phyloP scores from a whole-genome alignment of 2,797 vertebrate genomes.

The Myotis findleyi region DNA sequence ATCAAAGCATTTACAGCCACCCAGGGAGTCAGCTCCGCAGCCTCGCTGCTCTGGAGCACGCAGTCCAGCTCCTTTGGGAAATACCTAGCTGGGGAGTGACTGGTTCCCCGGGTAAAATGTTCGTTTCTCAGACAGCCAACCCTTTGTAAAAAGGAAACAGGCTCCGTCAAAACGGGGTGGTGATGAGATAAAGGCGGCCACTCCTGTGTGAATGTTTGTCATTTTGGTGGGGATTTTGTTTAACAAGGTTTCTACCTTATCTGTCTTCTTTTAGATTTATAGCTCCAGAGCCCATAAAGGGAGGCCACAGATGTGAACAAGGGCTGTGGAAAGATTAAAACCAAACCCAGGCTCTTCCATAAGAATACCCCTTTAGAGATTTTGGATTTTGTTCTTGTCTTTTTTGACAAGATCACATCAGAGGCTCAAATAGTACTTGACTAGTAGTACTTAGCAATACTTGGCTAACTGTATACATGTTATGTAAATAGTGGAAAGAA shows the following conservation, averaged over 20 bases:
- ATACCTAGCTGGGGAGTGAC: constrained; percentile 68
- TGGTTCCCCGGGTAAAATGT: constrained; percentile 49
- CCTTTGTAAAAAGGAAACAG: constrained; percentile 75
- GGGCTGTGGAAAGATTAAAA: constrained; percentile 69
- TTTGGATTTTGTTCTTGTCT: constrained; percentile 39
- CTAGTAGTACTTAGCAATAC: not conserved
- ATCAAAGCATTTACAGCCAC: constrained; percentile 61
- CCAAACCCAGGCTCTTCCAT: constrained; percentile 54
- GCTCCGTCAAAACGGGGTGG: constrained; percentile 71
- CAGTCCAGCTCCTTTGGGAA: constrained; percentile 65
- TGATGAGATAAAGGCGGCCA: constrained; percentile 74
- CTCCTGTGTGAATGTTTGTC: constrained; percentile 81
- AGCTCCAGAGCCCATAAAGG: constrained; percentile 68
- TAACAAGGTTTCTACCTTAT: constrained; percentile 79
- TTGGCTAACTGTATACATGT: not conserved
- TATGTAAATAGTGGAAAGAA: constrained; percentile 20
- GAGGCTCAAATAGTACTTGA: not conserved
- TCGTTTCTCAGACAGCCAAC: constrained; percentile 62
- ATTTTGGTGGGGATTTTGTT: constrained; percentile 82
- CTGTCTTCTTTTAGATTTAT: constrained; percentile 79
- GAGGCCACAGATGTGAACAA: constrained; percentile 59
- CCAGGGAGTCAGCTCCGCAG: constrained; percentile 41
- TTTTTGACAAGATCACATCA: not conserved
- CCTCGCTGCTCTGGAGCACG: not conserved
- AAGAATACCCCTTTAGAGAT: constrained; percentile 43